phyloP scores from a whole-genome alignment of 2,113 vertebrate genomes.

The Silurus glanis region DNA sequence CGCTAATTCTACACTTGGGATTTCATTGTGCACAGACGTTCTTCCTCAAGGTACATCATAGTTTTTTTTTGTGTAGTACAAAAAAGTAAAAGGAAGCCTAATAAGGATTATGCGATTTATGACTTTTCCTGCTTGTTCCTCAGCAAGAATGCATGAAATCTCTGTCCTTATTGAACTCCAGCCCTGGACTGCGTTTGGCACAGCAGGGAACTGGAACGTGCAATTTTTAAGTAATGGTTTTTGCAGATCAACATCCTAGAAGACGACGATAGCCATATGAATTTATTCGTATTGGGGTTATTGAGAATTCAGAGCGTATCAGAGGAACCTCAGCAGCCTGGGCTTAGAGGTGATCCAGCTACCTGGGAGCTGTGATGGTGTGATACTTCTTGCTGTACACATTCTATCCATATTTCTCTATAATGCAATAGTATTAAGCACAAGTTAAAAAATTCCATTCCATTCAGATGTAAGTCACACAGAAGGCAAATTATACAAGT shows the following conservation, averaged over 20 bases:
- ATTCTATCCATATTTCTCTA: background rate
- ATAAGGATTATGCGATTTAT: slow-evolving; percentile 7
- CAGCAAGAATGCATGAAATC: slow-evolving; percentile 5
- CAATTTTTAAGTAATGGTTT: background rate
- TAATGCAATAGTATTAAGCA: background rate
- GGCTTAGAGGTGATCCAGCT: no score
- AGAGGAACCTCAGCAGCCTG: background rate
- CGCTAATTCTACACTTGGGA: slow-evolving; percentile 4
- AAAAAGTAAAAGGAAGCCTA: background rate
- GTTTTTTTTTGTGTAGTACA: background rate
- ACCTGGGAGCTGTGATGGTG: background rate
- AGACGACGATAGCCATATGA: background rate
- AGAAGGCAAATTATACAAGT: background rate
- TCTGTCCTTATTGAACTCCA: slow-evolving; percentile 3
- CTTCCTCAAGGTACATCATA: background rate
- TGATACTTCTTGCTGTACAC: background rate
- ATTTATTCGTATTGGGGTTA: background rate
- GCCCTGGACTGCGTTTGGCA: background rate
- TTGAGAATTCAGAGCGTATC: background rate
- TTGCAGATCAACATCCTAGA: background rate
- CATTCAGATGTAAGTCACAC: no score
- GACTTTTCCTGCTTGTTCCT: background rate
- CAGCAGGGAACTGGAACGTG: background rate
- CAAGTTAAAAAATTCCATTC: background rate
- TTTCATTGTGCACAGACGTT: background rate